Conservation (phyloP, 2,888 invertebrate species). For the Galeruca laticollis region DNA sequence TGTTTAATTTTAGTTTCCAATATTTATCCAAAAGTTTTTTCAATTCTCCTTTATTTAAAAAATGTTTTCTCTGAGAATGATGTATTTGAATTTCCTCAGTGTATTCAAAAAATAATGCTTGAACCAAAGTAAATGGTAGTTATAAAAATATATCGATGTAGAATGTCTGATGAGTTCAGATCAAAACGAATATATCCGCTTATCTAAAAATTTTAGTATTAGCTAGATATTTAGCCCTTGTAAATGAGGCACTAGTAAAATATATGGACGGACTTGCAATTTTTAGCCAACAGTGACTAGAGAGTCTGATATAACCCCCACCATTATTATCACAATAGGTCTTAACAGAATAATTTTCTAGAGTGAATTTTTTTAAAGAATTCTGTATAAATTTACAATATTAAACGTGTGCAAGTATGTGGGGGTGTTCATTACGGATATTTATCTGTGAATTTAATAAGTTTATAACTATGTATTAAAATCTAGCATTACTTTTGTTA, state of each 20-base stretch:
- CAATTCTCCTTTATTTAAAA: too few relatives aligned
- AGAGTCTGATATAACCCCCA: neutral
- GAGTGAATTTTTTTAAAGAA: too few relatives aligned
- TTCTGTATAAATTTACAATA: too few relatives aligned
- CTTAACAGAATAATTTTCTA: too few relatives aligned
- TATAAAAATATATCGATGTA: neutral
- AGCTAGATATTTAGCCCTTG: conserved; percentile 10
- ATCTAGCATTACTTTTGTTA: neutral
- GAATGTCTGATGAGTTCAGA: neutral
- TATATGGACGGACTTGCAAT: conserved; percentile 26
- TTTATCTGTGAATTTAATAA: neutral
- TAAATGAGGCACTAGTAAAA: conserved; percentile 29
- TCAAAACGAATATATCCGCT: conserved; percentile 1
- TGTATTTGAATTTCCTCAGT: too few relatives aligned
- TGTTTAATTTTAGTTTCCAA: too few relatives aligned
- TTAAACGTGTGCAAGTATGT: neutral
- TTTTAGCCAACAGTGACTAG: conserved; percentile 18
- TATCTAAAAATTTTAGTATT: neutral
- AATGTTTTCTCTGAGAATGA: too few relatives aligned
- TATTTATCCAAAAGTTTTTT: too few relatives aligned
- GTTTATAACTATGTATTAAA: neutral
- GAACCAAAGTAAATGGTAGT: neutral
- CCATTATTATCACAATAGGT: neutral
- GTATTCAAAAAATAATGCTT: neutral
- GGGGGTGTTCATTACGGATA: neutral